These are phyloP conservation scores for Palloptera scutellata DNA, from an alignment of 2,888 invertebrate species.

Conservation along the genomic window DNA sequence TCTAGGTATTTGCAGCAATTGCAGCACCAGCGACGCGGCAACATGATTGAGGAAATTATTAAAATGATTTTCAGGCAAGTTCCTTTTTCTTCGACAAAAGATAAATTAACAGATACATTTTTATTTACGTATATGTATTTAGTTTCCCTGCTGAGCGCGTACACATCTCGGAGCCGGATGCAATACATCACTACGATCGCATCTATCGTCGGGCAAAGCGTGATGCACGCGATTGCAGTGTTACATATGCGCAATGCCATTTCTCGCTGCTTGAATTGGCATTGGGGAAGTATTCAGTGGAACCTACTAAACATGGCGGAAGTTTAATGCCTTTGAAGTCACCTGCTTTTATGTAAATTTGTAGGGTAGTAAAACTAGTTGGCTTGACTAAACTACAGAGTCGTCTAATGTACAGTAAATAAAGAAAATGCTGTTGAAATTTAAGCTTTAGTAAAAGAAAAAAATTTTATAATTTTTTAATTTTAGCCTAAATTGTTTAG, in stretches of 20 bases:
- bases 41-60: slow-evolving; percentile 75
- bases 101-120: too few species aligned
- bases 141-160: slow-evolving; percentile 46
- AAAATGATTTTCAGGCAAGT: slow-evolving; percentile 75
- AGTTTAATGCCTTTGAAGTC: slow-evolving; percentile 15
- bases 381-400: not conserved
- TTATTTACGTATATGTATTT: too few species aligned
- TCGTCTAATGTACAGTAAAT: not conserved
- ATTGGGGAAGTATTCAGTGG: slow-evolving; percentile 66
- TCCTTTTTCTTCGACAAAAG: slow-evolving; percentile 28
- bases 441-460: too few species aligned
- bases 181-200: slow-evolving; percentile 70
- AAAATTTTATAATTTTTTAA: too few species aligned
- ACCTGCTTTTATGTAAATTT: not conserved
- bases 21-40: slow-evolving; percentile 68
- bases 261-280: slow-evolving; percentile 78
- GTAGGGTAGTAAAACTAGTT: not conserved
- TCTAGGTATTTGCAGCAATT: slow-evolving; percentile 67
- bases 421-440: too few species aligned
- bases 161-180: slow-evolving; percentile 63
- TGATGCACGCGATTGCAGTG: slow-evolving; percentile 67
- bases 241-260: slow-evolving; percentile 70
- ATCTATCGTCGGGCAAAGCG: slow-evolving; percentile 69
- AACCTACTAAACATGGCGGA: slow-evolving; percentile 37
- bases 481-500: too few species aligned